phyloP scores from a whole-genome alignment of 2,113 vertebrate species.

The Ivindomyrus marchei region DNA sequence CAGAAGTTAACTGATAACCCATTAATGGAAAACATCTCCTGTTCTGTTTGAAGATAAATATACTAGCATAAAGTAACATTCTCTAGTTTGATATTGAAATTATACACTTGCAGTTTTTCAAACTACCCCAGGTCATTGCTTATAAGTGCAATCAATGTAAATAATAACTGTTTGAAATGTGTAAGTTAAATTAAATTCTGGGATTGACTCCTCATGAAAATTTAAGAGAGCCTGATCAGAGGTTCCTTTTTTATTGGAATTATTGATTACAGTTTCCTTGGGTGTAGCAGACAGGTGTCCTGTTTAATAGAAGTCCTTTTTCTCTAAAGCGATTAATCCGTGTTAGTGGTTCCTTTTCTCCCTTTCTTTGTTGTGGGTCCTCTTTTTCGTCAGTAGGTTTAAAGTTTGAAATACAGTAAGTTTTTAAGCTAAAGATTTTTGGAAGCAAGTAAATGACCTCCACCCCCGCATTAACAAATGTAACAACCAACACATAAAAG shows the following conservation, averaged over 20 bases:
- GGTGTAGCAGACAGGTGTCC: not conserved
- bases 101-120: not conserved
- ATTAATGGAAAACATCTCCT: not conserved
- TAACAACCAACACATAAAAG: slow-evolving; percentile 24
- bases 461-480: not conserved
- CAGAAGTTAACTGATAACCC: not conserved
- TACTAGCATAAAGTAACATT: not conserved
- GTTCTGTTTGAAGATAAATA: not conserved
- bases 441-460: not conserved
- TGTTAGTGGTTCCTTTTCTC: not conserved
- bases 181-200: not conserved
- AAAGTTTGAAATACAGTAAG: not conserved
- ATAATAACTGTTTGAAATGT: not conserved
- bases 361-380: not conserved
- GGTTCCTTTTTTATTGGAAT: not conserved
- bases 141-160: not conserved
- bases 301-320: not conserved
- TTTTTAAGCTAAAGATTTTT: not conserved
- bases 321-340: not conserved
- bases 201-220: not conserved
- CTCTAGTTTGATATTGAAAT: not conserved
- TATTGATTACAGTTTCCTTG: not conserved
- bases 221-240: not conserved
- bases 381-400: not conserved
- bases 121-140: not conserved